Evolutionary conservation across 2,797 vertebrate species (phyloP).

Genomic region (Gorsachius magnificus): DNA sequence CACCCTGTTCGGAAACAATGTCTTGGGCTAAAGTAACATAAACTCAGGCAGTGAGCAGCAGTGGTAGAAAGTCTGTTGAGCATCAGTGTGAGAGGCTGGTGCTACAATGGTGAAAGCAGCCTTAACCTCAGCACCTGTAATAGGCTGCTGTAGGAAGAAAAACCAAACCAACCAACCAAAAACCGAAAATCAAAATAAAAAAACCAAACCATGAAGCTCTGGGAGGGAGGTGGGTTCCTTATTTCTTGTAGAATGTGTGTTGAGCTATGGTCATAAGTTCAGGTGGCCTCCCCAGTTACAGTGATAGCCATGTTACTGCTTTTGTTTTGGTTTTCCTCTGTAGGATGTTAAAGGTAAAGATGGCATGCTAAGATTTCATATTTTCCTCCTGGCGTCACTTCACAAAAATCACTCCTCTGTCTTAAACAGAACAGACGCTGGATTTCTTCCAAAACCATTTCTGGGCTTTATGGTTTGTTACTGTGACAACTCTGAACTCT

Average conservation of each 20-base stretch:
- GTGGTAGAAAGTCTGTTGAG: background rate
- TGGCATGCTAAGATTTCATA: background rate
- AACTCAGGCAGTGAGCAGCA: background rate
- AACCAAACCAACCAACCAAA: too few relatives aligned
- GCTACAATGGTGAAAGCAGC: background rate
- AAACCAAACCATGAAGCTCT: too few relatives aligned
- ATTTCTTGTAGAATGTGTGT: background rate
- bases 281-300: background rate
- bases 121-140: background rate
- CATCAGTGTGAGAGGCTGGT: background rate
- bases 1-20: background rate
- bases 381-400: background rate
- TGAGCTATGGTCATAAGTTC: background rate
- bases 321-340: background rate
- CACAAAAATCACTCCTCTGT: background rate
- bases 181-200: too few relatives aligned
- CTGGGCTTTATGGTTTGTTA: background rate
- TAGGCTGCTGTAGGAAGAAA: background rate
- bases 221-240: background rate
- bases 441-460: background rate
- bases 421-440: background rate
- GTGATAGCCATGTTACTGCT: background rate
- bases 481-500: background rate
- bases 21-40: background rate
- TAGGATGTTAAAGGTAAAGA: background rate